Percentiles rank a stretch among this genome's conserved stretches.
phyloP scores from a whole-genome alignment of 2,113 vertebrate genomes.

The Ginglymostoma cirratum region DNA sequence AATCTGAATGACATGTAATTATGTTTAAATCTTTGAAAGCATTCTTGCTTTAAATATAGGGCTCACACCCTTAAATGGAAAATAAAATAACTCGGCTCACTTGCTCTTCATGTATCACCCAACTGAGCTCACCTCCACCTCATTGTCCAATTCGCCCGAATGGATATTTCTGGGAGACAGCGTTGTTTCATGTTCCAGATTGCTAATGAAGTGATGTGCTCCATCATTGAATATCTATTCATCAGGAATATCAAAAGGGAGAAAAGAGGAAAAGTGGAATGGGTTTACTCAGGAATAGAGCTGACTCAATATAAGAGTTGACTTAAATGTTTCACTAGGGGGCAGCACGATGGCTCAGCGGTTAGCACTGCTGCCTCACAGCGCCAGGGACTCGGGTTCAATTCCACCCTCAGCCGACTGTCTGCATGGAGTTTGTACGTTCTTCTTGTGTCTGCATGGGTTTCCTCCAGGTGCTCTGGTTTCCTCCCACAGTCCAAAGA shows the following conservation, averaged over 20 bases:
- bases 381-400: no score
- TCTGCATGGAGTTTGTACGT: no score
- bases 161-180: not conserved
- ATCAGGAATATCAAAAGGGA: not conserved
- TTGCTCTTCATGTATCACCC: not conserved
- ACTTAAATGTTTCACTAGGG: not conserved
- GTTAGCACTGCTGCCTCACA: no score
- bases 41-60: not conserved
- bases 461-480: no score
- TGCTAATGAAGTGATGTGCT: not conserved
- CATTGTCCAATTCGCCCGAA: not conserved
- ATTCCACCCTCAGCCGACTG: no score
- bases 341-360: no score
- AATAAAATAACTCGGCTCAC: not conserved
- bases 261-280: not conserved
- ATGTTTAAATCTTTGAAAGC: not conserved
- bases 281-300: not conserved
- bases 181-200: not conserved
- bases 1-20: not conserved
- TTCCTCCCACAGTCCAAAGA: no score
- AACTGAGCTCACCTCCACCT: not conserved
- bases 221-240: not conserved
- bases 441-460: no score
- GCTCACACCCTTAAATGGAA: not conserved
- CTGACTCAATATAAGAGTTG: not conserved